Evolutionary conservation across 2,797 vertebrate genomes (phyloP).

Genomic region (Darevskia mixta): DNA sequence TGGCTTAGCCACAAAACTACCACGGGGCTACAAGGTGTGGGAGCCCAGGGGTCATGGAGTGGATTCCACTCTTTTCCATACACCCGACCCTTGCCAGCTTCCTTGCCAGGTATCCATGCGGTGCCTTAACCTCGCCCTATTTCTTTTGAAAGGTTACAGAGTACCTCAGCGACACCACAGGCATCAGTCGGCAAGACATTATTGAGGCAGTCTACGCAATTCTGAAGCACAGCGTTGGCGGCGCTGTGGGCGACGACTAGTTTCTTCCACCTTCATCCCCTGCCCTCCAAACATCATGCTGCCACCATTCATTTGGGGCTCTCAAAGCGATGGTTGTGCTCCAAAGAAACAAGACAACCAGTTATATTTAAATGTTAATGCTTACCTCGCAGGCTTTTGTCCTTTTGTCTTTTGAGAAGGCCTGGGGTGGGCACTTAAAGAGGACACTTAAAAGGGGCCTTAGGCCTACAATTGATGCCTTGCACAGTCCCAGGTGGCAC

Average conservation of each 20-base stretch:
- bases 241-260: conserved; percentile 18
- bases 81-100: not conserved
- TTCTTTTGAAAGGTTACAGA: conserved; percentile 81
- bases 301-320: not conserved
- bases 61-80: not conserved
- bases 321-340: fast-evolving
- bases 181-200: conserved; percentile 87
- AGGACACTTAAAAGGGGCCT: not conserved
- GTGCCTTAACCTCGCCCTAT: not conserved
- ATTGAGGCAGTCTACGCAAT: conserved; percentile 83
- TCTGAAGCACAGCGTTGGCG: conserved; percentile 79
- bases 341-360: not conserved
- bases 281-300: not conserved
- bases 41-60: not conserved
- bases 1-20: not conserved
- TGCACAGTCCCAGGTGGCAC: too few species aligned
- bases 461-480: not conserved
- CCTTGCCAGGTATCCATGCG: not conserved
- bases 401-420: not conserved
- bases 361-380: fast-evolving
- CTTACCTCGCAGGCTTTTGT: not conserved
- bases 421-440: not conserved
- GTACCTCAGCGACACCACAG: conserved; percentile 89
- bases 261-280: too few species aligned
- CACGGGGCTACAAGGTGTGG: not conserved